Evolutionary conservation across 2,797 vertebrate genomes (phyloP).

Genomic region (Ceryle rudis): DNA sequence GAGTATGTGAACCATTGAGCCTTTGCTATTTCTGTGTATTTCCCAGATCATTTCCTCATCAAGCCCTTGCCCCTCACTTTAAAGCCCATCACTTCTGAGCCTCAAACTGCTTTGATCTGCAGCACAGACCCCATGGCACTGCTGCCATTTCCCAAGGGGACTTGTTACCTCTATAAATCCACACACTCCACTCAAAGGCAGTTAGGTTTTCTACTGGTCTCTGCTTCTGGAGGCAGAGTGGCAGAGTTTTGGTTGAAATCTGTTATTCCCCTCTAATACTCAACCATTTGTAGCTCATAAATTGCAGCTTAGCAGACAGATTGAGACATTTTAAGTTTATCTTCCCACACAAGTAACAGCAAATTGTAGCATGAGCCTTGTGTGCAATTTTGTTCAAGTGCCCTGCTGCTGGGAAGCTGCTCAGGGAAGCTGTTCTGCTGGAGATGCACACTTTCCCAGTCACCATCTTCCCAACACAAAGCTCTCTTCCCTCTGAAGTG

Average conservation of each 20-base stretch:
- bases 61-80: not conserved
- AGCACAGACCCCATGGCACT: not conserved
- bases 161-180: not conserved
- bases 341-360: not conserved
- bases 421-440: not conserved
- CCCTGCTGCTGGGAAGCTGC: not conserved
- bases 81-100: not conserved
- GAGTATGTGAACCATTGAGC: not conserved
- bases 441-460: not conserved
- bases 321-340: constrained; percentile 32
- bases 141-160: not conserved
- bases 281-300: constrained; percentile 32
- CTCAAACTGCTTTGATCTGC: constrained; percentile 1
- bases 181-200: not conserved
- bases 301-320: not conserved
- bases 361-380: not conserved
- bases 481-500: not conserved
- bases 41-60: not conserved
- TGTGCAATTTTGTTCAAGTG: not conserved
- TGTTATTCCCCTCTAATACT: not conserved
- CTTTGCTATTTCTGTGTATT: not conserved
- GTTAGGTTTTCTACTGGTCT: not conserved
- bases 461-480: not conserved
- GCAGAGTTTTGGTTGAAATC: not conserved
- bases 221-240: not conserved